Conservation (phyloP, 2,888 invertebrate species). For the Nesidiocoris tenuis region DNA sequence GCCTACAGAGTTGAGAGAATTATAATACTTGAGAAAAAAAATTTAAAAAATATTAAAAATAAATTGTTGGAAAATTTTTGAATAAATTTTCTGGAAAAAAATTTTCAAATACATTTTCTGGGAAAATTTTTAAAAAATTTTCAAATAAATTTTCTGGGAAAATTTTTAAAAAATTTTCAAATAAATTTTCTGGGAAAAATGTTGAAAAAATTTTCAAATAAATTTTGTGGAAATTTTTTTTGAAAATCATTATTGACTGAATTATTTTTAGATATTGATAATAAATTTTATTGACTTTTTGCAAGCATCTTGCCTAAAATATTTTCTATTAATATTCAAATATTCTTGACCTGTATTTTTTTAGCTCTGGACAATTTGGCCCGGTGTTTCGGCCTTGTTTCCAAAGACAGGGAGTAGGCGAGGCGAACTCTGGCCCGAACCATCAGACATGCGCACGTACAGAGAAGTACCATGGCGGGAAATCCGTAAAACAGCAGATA, state of each 20-base stretch:
- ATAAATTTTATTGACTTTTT: background rate
- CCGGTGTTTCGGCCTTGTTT: constrained; percentile 41
- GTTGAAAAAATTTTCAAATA: no score
- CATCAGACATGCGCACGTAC: constrained; percentile 44
- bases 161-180: no score
- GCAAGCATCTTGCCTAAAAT: background rate
- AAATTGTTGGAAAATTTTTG: no score
- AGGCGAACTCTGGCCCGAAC: constrained; percentile 42
- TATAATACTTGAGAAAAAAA: no score
- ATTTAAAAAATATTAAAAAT: no score
- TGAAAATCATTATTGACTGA: background rate
- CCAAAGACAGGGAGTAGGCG: constrained; percentile 44
- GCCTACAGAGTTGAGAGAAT: no score
- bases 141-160: no score
- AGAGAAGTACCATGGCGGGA: constrained; percentile 44
- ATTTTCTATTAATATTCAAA: background rate
- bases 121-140: no score
- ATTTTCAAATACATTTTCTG: no score
- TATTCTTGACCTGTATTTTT: constrained; percentile 24
- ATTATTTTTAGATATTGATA: background rate
- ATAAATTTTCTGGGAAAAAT: no score
- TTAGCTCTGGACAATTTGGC: constrained; percentile 34
- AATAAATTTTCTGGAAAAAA: no score
- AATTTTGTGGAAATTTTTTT: no score
- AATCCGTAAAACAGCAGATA: constrained; percentile 45